Evolutionary conservation across 2,888 invertebrate genomes (phyloP).

Genomic region (Cantharis flavilabris): DNA sequence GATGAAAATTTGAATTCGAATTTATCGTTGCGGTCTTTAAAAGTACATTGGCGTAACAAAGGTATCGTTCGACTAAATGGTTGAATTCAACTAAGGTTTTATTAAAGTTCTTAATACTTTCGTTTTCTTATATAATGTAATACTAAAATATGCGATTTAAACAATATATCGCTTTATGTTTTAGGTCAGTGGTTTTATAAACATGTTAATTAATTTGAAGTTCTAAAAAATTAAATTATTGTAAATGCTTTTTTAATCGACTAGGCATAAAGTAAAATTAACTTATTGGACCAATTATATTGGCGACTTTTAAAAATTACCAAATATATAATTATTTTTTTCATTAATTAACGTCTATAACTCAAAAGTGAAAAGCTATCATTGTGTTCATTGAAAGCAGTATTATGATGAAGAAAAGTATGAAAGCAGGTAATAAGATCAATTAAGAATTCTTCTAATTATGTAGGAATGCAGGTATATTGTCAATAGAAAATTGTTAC

Average conservation of each 20-base stretch:
- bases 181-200: background rate
- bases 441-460: background rate
- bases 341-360: background rate
- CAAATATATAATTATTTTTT: background rate
- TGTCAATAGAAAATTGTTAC: background rate
- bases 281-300: background rate
- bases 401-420: background rate
- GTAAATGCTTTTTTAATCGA: background rate
- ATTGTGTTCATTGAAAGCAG: background rate
- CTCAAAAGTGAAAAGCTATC: background rate
- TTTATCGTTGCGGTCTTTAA: background rate
- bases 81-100: background rate
- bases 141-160: background rate
- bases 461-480: background rate
- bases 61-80: background rate
- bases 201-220: background rate
- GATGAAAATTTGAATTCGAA: background rate
- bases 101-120: slow-evolving; percentile 11
- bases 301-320: background rate
- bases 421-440: background rate
- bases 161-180: background rate
- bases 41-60: slow-evolving; percentile 12
- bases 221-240: background rate
- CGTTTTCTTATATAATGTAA: slow-evolving; percentile 21
- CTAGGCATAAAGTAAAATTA: background rate